A percentile compares a stretch with the other conserved stretches of the same genome.
phyloP scores from a whole-genome alignment of 2,113 vertebrate species.

The Catharus fuscescens region DNA sequence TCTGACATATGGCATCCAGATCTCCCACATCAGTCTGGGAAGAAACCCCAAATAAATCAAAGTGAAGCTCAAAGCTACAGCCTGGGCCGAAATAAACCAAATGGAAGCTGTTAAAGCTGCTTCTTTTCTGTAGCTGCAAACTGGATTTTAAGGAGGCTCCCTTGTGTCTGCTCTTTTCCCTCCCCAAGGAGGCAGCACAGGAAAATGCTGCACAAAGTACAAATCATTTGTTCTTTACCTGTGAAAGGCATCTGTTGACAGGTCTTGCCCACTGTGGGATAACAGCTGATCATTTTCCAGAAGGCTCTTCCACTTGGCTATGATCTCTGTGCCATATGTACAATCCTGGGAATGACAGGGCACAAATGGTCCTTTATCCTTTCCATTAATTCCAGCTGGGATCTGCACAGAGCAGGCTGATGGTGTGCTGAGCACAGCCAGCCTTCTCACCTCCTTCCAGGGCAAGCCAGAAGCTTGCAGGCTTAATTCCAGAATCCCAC shows the following conservation, averaged over 20 bases:
- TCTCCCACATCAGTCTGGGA: constrained; percentile 91
- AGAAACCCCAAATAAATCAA: not conserved
- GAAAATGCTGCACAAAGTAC: not conserved
- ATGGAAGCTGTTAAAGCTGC: not conserved
- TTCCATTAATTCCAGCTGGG: not conserved
- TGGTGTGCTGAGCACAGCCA: not conserved
- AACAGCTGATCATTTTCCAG: constrained; percentile 88
- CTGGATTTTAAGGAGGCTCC: not conserved
- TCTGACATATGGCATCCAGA: constrained; percentile 92
- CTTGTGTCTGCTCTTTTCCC: not conserved
- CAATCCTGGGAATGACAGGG: constrained; percentile 79
- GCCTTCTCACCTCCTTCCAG: not conserved
- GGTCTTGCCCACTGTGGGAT: constrained; percentile 85
- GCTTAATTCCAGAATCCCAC: not conserved
- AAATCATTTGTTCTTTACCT: constrained; percentile 67
- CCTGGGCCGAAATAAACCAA: not conserved
- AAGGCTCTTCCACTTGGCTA: constrained; percentile 92
- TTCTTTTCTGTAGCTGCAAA: not conserved
- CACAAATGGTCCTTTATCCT: not conserved
- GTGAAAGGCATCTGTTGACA: constrained; percentile 93
- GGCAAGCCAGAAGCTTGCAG: not conserved
- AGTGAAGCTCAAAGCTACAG: not conserved
- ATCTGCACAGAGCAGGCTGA: not conserved
- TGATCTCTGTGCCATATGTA: constrained; percentile 85
- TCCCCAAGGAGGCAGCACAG: not conserved